These are phyloP conservation scores for Andrena fulva DNA, from an alignment of 2,888 invertebrate species.

Conservation along the genomic window DNA sequence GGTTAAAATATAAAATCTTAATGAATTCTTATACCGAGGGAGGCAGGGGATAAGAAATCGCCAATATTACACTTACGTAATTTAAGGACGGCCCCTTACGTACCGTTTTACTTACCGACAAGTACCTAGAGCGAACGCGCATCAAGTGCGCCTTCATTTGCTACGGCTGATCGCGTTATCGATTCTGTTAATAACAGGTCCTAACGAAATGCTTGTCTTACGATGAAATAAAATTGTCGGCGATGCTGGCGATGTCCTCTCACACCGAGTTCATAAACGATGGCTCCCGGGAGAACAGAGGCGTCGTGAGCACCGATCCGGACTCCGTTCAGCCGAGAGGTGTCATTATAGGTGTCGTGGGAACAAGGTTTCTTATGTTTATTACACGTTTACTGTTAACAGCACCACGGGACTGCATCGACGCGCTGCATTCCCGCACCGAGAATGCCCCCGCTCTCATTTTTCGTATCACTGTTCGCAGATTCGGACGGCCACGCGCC, in stretches of 20 bases:
- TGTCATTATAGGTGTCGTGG: conserved; percentile 85
- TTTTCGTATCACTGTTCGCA: conserved; percentile 41
- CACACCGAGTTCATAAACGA: conserved; percentile 88
- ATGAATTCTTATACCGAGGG: too few relatives aligned
- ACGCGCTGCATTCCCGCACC: background rate
- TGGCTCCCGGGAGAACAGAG: conserved; percentile 86
- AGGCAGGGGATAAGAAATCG: too few relatives aligned
- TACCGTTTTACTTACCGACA: too few relatives aligned
- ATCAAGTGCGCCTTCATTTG: too few relatives aligned
- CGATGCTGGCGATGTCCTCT: conserved; percentile 87
- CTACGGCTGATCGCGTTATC: background rate
- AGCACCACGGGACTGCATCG: background rate
- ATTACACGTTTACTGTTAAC: conserved; percentile 30
- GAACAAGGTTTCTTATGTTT: conserved; percentile 74
- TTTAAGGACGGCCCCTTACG: too few relatives aligned
- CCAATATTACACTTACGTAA: too few relatives aligned
- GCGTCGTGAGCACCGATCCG: conserved; percentile 85
- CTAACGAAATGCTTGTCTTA: conserved; percentile 87
- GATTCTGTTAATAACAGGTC: conserved; percentile 68
- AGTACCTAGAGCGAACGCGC: too few relatives aligned
- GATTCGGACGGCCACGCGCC: conserved; percentile 85
- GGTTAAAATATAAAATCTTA: too few relatives aligned
- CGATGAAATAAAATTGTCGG: conserved; percentile 88
- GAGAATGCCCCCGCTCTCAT: background rate
- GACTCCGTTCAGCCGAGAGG: conserved; percentile 85